A percentile compares a stretch with the other conserved stretches of the same genome.
Evolutionary conservation across 2,113 vertebrate genomes (phyloP).

Genomic region (Grus americana): DNA sequence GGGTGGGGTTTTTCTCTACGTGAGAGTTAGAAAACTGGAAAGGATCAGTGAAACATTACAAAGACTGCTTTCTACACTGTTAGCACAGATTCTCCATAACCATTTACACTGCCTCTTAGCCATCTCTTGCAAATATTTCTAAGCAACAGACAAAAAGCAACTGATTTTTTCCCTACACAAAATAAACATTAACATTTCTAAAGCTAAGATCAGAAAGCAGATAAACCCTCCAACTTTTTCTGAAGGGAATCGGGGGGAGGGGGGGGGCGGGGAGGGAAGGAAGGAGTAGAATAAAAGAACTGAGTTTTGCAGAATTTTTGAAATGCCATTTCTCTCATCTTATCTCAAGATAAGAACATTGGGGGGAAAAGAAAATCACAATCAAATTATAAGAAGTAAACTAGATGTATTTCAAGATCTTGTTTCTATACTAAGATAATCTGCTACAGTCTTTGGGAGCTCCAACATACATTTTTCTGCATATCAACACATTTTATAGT

Average conservation of each 20-base stretch:
- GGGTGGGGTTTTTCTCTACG: fast-evolving
- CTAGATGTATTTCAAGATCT: neutral
- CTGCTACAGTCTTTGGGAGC: neutral
- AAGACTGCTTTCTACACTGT: neutral
- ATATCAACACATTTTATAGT: neutral
- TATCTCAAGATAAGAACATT: neutral
- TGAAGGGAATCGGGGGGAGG: neutral
- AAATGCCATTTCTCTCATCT: neutral
- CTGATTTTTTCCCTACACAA: neutral
- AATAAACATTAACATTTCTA: neutral
- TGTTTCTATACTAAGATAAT: neutral
- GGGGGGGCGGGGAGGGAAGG: no score
- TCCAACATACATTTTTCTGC: neutral
- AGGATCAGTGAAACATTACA: neutral
- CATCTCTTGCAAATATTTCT: neutral
- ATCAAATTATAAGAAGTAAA: neutral
- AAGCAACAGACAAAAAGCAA: neutral
- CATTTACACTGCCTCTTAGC: neutral
- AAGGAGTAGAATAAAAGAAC: neutral
- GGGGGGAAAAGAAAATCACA: neutral
- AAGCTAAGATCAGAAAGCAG: neutral
- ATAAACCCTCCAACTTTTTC: neutral
- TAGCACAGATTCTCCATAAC: neutral
- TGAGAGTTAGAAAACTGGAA: neutral
- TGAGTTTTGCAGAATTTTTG: neutral